These are phyloP conservation scores for Gambusia affinis DNA, from an alignment of 2,113 vertebrate genomes.

Conservation along the genomic window DNA sequence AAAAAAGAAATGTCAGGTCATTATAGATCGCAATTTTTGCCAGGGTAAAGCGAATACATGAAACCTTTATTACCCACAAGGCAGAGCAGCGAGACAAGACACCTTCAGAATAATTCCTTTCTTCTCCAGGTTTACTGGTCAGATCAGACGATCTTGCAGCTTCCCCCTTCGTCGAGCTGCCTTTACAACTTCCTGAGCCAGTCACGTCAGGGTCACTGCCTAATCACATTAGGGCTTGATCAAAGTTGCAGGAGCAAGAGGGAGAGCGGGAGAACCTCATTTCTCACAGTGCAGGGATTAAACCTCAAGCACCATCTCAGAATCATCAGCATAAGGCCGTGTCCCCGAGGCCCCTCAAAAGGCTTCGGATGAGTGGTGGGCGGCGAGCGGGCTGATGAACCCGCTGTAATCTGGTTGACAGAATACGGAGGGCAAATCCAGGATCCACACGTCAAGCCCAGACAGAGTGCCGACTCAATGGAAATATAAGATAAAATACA, in stretches of 20 bases:
- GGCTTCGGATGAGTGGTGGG: constrained; percentile 56
- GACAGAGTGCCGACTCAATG: constrained; percentile 69
- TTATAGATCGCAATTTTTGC: constrained; percentile 83
- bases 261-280: constrained; percentile 67
- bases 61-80: constrained; percentile 86
- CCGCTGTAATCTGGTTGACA: constrained; percentile 73
- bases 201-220: constrained; percentile 80
- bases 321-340: constrained; percentile 47
- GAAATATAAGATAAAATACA: constrained; percentile 63
- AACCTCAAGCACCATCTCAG: constrained; percentile 66
- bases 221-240: constrained; percentile 79
- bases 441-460: constrained; percentile 49
- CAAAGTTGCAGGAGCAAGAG: constrained; percentile 75
- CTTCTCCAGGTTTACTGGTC: constrained; percentile 71
- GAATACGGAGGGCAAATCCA: constrained; percentile 65
- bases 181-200: constrained; percentile 73
- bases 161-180: constrained; percentile 2
- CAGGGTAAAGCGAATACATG: constrained; percentile 83
- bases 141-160: constrained; percentile 55
- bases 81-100: constrained; percentile 70
- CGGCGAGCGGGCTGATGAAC: constrained; percentile 56
- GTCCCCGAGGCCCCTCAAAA: constrained; percentile 53
- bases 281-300: constrained; percentile 75
- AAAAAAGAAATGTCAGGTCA: constrained; percentile 82
- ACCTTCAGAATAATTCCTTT: constrained; percentile 78